Evolutionary conservation across 2,797 vertebrate species (phyloP).

Genomic region (Malurus leucopterus): DNA sequence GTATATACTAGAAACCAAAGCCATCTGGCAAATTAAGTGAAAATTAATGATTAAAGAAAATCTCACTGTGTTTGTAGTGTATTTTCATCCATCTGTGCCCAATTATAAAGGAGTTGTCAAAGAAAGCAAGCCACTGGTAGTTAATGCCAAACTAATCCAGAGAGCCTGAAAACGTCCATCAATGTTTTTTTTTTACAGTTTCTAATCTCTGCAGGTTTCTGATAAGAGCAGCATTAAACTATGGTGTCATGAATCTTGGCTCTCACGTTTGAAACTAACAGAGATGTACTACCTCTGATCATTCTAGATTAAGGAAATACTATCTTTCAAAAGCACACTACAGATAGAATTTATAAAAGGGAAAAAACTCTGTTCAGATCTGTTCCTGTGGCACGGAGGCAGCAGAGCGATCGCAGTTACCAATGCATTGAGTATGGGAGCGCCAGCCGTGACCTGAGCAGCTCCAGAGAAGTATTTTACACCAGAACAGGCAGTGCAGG

Average conservation of each 20-base stretch:
- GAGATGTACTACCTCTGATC: slow-evolving; percentile 51
- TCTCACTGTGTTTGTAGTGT: slow-evolving; percentile 32
- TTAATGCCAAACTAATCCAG: slow-evolving; percentile 41
- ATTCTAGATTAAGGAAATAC: slow-evolving; percentile 35
- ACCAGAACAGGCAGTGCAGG: accelerated
- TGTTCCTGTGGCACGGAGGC: not conserved
- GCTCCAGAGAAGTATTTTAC: not conserved
- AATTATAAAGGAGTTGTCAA: slow-evolving; percentile 47
- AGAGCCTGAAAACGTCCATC: slow-evolving; percentile 33
- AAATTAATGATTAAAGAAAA: slow-evolving; percentile 59
- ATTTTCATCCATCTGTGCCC: slow-evolving; percentile 51
- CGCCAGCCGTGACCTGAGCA: not conserved
- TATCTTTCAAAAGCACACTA: slow-evolving; percentile 8
- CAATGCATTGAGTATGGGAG: not conserved
- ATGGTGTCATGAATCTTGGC: slow-evolving; percentile 28
- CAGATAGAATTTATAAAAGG: not conserved
- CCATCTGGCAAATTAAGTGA: slow-evolving; percentile 52
- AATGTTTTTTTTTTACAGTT: not conserved
- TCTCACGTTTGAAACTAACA: slow-evolving; percentile 22
- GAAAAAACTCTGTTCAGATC: not conserved
- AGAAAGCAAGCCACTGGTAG: slow-evolving; percentile 25
- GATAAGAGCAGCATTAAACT: slow-evolving; percentile 45
- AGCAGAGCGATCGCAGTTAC: not conserved
- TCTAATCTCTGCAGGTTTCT: slow-evolving; percentile 54
- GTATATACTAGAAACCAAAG: slow-evolving; percentile 13